A percentile compares a stretch with the other conserved stretches of the same genome.
These are phyloP conservation scores for Meliscaeva auricollis DNA, from an alignment of 2,888 invertebrate genomes.

Conservation along the genomic window DNA sequence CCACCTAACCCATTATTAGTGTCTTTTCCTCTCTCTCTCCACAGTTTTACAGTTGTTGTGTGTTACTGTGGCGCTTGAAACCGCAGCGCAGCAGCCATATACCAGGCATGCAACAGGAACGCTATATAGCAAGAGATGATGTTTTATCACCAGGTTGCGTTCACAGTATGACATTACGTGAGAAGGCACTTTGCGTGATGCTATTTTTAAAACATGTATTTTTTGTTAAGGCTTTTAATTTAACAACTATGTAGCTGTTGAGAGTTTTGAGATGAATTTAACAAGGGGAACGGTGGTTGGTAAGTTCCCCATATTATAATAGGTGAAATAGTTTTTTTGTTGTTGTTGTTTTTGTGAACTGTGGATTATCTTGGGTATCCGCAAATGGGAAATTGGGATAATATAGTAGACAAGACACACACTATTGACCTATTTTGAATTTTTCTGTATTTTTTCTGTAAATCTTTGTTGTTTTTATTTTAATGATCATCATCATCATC, in stretches of 20 bases:
- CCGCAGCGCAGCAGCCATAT: slow-evolving; percentile 42
- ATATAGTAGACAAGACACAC: background rate
- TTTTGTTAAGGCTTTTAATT: slow-evolving; percentile 13
- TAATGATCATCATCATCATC: no score
- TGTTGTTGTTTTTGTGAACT: background rate
- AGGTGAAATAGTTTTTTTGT: background rate
- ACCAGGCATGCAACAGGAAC: slow-evolving; percentile 29
- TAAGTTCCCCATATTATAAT: slow-evolving; percentile 1
- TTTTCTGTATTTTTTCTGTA: background rate
- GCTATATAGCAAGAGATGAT: slow-evolving; percentile 12
- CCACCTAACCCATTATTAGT: slow-evolving; percentile 41
- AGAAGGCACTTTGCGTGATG: slow-evolving; percentile 69
- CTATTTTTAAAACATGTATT: slow-evolving; percentile 36
- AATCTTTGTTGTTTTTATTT: no score
- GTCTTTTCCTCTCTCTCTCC: background rate
- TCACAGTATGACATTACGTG: slow-evolving; percentile 70
- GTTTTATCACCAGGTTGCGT: slow-evolving; percentile 37
- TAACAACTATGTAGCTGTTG: slow-evolving; percentile 26
- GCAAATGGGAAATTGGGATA: background rate
- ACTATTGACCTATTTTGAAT: slow-evolving; percentile 12
- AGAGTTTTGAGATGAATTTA: slow-evolving; percentile 23
- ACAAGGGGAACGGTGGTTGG: background rate
- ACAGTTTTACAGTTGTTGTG: slow-evolving; percentile 34
- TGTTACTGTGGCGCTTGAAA: slow-evolving; percentile 51
- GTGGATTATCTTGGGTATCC: slow-evolving; percentile 4